A percentile compares a stretch with the other conserved stretches of the same genome.
These are phyloP conservation scores for Henicopernis longicauda DNA, from an alignment of 2,113 vertebrate species.

Conservation along the genomic window DNA sequence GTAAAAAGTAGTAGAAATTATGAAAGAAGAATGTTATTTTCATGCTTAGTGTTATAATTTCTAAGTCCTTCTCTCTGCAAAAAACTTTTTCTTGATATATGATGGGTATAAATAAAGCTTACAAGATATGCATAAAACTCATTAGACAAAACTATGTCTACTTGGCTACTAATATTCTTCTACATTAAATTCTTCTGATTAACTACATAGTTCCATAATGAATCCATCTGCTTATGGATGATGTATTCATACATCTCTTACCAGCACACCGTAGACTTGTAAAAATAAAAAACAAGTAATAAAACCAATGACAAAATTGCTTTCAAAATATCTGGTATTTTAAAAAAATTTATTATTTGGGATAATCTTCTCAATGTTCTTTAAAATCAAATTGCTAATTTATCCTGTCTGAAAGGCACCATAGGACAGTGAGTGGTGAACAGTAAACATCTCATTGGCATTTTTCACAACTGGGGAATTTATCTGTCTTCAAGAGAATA, in stretches of 20 bases:
- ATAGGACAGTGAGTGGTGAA: neutral
- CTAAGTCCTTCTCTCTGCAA: neutral
- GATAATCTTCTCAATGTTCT: neutral
- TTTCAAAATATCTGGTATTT: neutral
- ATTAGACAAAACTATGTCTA: neutral
- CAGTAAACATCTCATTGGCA: neutral
- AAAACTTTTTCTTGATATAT: neutral
- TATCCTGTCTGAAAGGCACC: constrained; percentile 35
- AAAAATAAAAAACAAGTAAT: neutral
- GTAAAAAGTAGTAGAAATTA: neutral
- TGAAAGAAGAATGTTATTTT: neutral
- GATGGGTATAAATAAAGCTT: neutral
- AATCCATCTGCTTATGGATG: neutral
- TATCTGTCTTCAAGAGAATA: neutral
- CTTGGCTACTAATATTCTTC: neutral
- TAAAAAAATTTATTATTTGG: neutral
- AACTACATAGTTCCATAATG: neutral
- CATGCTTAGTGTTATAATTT: neutral
- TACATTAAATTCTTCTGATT: neutral
- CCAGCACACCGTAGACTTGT: neutral
- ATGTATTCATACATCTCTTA: neutral
- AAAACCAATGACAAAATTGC: neutral
- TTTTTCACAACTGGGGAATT: neutral
- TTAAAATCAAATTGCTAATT: neutral
- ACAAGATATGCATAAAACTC: neutral